Percentiles rank a stretch among this genome's conserved stretches.
Evolutionary conservation across 2,113 vertebrate species (phyloP).

Genomic region (Pollimyrus isidori): DNA sequence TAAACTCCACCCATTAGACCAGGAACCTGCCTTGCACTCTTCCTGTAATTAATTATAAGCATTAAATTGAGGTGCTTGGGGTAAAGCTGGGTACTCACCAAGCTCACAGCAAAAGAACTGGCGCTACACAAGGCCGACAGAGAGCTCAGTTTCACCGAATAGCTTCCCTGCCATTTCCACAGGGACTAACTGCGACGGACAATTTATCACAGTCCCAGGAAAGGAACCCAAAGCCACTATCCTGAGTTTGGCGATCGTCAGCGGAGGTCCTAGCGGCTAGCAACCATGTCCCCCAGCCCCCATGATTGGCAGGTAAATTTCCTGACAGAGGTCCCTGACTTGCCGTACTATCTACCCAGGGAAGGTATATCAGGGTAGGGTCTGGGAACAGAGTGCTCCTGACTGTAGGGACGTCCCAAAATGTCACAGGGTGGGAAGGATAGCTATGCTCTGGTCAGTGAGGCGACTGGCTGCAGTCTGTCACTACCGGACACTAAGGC

Average conservation of each 20-base stretch:
- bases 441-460: background rate
- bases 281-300: background rate
- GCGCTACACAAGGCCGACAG: background rate
- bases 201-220: background rate
- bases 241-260: background rate
- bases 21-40: background rate
- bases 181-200: background rate
- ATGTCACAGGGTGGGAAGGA: background rate
- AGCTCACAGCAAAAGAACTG: background rate
- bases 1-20: background rate
- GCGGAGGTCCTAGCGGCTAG: background rate
- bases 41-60: background rate
- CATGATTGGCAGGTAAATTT: background rate
- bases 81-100: background rate
- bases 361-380: background rate
- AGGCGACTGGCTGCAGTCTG: background rate
- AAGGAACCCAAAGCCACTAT: background rate
- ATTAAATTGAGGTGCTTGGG: background rate
- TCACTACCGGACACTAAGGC: background rate
- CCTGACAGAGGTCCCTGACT: background rate
- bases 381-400: background rate
- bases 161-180: background rate
- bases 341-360: background rate
- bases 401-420: background rate
- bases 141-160: background rate